Base-by-base conservation (phyloP, 2,888 invertebrate genomes). In the Sylvicola fuscatus region DNA sequence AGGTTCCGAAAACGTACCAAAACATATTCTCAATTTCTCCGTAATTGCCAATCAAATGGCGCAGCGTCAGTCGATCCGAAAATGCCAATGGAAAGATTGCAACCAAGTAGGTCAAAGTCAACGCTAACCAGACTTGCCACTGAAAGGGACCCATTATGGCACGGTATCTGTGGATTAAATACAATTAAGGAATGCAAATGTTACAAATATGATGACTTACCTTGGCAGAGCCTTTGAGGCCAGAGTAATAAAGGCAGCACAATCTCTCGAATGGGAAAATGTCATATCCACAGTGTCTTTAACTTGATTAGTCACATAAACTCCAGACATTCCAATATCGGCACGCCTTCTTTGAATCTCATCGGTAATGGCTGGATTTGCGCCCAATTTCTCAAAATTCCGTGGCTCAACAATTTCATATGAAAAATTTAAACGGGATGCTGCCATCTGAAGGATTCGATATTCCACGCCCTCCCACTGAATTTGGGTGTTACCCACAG, bases 1-100 rank as follows among this genome's bases (percentile, higher is more conserved):
- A 83, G 31, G 81, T 82, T 4, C 82, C 81, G 46, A 81, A 83
- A 37, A 83, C 79, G 49, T 80, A 81, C 82, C 82, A 83, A 52
- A 82, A 82, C 80, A 82, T 81, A 46, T 80, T 77, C 54, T 80
- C 79, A 27, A 81, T 61, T 59, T 79, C 75, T 34, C 72, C 71
- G 38, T 74, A 74, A 44, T 73, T 69, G 29, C 71, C 63, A 17
- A 80, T 45, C 21, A 82, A 56, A 47, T 75, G 73, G 7, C 57
- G 62, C 13, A 80, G 50, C 0, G 75, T 69, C 38, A 73, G 66
- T 44, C 74, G 73, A 46, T 79, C 75, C 1, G 77, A 79, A 48
- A 74, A 78, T 1, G 76, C 70, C 34, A 82, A 60, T 2, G 81
- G 80, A 43, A 82, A 68, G 44, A 82, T 74, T 5, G 70, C 79